A percentile compares a stretch with the other conserved stretches of the same genome.
These are phyloP conservation scores for Sminthurides bifidus DNA, from an alignment of 1,140 invertebrate genomes.

Conservation along the genomic window DNA sequence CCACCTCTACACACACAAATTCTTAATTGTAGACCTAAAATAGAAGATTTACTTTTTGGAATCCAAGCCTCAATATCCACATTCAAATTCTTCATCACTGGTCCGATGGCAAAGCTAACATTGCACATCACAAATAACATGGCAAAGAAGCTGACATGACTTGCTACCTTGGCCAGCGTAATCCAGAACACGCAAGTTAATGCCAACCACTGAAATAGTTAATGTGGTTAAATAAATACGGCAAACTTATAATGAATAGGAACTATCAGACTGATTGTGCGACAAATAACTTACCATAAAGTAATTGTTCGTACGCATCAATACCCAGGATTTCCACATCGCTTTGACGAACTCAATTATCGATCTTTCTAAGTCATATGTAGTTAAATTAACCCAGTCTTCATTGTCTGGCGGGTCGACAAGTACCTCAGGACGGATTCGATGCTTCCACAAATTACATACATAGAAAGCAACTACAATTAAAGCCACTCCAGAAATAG, in stretches of 20 bases:
- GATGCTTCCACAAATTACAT: constrained; percentile 20
- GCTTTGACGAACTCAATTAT: constrained; percentile 11
- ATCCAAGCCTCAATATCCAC: too few species aligned
- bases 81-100: constrained; percentile 15
- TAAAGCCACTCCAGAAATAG: constrained; percentile 17
- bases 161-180: constrained; percentile 16
- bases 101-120: constrained; percentile 16
- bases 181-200: constrained; percentile 13
- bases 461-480: constrained; percentile 14
- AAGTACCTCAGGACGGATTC: constrained; percentile 25
- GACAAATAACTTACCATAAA: constrained; percentile 15
- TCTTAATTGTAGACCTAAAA: too few species aligned
- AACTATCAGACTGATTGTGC: neutral
- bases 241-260: neutral
- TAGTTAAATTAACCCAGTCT: constrained; percentile 24
- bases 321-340: constrained; percentile 11
- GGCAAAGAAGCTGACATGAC: constrained; percentile 15
- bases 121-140: constrained; percentile 23
- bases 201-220: constrained; percentile 18
- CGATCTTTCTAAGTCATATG: constrained; percentile 24
- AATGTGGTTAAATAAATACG: too few species aligned
- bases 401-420: constrained; percentile 30
- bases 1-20: too few species aligned
- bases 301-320: constrained; percentile 19
- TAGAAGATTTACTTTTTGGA: too few species aligned